Evolutionary conservation across 2,797 vertebrate genomes (phyloP).

Genomic region (Octomys mimax): DNA sequence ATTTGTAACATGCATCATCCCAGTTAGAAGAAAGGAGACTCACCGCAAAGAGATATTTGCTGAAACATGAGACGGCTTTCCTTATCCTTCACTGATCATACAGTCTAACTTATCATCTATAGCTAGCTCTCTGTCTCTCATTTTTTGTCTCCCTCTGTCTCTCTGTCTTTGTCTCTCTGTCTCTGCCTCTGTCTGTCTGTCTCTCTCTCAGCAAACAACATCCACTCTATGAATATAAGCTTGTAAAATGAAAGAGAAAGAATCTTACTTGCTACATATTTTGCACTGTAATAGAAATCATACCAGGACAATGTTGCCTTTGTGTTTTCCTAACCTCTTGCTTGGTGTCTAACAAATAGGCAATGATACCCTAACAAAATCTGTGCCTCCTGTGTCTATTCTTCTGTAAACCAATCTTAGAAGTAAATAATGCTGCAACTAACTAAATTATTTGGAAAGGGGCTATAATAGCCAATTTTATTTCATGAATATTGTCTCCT

Average conservation of each 20-base stretch:
- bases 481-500: neutral
- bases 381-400: neutral
- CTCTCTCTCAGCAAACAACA: neutral
- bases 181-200: neutral
- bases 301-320: neutral
- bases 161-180: neutral
- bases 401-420: neutral
- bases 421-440: conserved; percentile 44
- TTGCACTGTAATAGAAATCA: neutral
- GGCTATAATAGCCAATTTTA: neutral
- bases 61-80: neutral
- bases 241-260: too few species aligned
- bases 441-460: conserved; percentile 33
- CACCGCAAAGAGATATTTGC: neutral
- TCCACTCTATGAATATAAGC: neutral
- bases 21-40: neutral
- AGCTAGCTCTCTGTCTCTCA: neutral
- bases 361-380: neutral
- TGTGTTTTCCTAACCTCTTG: neutral
- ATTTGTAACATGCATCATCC: neutral
- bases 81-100: neutral
- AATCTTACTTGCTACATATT: neutral
- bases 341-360: neutral
- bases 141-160: neutral
- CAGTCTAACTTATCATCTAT: neutral